Percentiles rank a stretch among this genome's conserved stretches.
phyloP scores from a whole-genome alignment of 1,140 invertebrate genomes.

The Aethina tumida region DNA sequence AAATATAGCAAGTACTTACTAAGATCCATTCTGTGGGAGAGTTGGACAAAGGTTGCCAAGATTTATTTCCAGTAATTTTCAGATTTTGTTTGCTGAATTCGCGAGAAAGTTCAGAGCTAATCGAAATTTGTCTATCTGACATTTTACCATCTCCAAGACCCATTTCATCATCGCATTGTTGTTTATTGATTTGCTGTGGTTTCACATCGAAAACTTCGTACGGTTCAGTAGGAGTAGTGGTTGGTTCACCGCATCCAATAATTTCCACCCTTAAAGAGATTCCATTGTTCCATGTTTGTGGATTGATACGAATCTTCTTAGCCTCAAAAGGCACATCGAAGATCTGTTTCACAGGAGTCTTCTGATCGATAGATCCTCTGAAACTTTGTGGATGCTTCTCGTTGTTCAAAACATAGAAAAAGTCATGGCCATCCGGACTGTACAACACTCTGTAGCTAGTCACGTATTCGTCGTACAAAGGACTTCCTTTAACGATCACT shows the following conservation, averaged over 20 bases:
- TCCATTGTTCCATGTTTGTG: slow-evolving; percentile 63
- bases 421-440: slow-evolving; percentile 35
- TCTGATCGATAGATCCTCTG: slow-evolving; percentile 55
- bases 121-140: slow-evolving; percentile 45
- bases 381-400: slow-evolving; percentile 12
- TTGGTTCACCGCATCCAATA: slow-evolving; percentile 53
- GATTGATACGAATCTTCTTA: slow-evolving; percentile 56
- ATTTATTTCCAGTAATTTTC: slow-evolving; percentile 37
- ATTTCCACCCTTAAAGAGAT: slow-evolving; percentile 66
- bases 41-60: slow-evolving; percentile 51
- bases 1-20: slow-evolving; percentile 28
- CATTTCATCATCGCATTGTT: slow-evolving; percentile 51
- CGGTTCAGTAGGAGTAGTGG: slow-evolving; percentile 12
- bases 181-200: slow-evolving; percentile 12
- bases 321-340: slow-evolving; percentile 63
- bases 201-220: background rate
- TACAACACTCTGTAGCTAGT: slow-evolving; percentile 64
- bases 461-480: slow-evolving; percentile 55
- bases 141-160: slow-evolving; percentile 49
- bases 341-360: slow-evolving; percentile 47
- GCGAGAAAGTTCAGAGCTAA: slow-evolving; percentile 27
- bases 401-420: slow-evolving; percentile 23
- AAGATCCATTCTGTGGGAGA: slow-evolving; percentile 53
- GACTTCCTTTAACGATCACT: slow-evolving; percentile 55
- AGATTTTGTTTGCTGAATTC: slow-evolving; percentile 34